Conservation (phyloP, 2,113 vertebrate genomes). For the Elgaria multicarinata region DNA sequence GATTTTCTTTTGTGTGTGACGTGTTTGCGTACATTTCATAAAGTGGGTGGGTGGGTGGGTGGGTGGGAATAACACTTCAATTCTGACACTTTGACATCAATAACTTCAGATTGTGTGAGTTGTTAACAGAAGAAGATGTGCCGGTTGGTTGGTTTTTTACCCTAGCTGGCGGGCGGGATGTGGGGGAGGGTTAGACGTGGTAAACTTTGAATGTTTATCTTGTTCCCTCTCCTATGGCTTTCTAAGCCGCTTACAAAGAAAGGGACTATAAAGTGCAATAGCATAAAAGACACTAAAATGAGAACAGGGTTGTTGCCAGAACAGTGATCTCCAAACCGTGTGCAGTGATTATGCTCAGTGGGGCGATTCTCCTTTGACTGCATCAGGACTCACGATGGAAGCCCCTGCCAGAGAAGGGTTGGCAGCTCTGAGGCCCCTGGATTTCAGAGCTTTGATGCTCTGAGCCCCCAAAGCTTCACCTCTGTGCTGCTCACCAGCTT, state of each 20-base stretch:
- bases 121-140: neutral
- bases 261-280: neutral
- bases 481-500: fast-evolving
- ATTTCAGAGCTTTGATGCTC: neutral
- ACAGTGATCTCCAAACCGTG: neutral
- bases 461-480: neutral
- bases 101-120: neutral
- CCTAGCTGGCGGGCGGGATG: neutral
- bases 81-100: neutral
- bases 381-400: neutral
- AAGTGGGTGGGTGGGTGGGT: neutral
- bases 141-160: neutral
- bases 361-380: neutral
- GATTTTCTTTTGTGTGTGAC: neutral
- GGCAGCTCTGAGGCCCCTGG: neutral
- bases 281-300: neutral
- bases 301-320: neutral
- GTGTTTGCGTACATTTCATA: neutral
- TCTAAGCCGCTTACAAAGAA: neutral
- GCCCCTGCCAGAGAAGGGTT: neutral
- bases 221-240: neutral
- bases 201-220: neutral
- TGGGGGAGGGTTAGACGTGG: neutral
- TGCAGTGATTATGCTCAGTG: neutral
- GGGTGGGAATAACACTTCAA: neutral